Evolutionary conservation across 2,797 vertebrate genomes (phyloP).

Genomic region (Rhinella marina): DNA sequence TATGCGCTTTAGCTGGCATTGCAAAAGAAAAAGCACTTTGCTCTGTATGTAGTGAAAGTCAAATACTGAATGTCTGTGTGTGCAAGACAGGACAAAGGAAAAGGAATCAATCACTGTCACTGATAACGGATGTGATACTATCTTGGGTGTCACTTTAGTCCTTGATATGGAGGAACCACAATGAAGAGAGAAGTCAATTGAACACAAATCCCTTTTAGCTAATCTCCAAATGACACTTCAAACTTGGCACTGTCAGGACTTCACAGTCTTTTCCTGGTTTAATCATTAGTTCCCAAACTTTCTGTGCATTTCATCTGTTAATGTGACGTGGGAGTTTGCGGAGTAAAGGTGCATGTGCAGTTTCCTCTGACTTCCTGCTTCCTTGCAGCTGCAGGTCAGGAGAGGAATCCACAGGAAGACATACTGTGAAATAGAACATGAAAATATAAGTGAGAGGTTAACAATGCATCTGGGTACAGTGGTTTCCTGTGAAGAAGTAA

Average conservation of each 20-base stretch:
- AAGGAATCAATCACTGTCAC: slow-evolving; percentile 56
- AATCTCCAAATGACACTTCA: slow-evolving; percentile 66
- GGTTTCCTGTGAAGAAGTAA: no score
- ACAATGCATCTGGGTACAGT: not conserved
- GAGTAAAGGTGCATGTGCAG: slow-evolving; percentile 81
- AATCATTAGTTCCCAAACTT: slow-evolving; percentile 73
- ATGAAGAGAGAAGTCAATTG: slow-evolving; percentile 56
- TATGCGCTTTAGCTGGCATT: slow-evolving; percentile 34
- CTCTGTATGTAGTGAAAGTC: slow-evolving; percentile 45
- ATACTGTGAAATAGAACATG: not conserved
- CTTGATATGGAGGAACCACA: slow-evolving; percentile 50
- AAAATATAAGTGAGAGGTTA: not conserved
- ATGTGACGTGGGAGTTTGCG: slow-evolving; percentile 67
- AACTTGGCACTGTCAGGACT: slow-evolving; percentile 57
- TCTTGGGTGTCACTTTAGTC: slow-evolving; percentile 48
- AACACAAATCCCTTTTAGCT: slow-evolving; percentile 52
- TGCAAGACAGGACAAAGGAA: slow-evolving; percentile 23
- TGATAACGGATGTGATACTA: slow-evolving; percentile 55
- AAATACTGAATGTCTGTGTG: slow-evolving; percentile 36
- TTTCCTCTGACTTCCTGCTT: slow-evolving; percentile 78
- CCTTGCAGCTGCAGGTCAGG: slow-evolving; percentile 69
- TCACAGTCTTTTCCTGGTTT: slow-evolving; percentile 68
- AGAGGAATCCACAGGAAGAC: slow-evolving; percentile 73
- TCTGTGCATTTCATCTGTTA: slow-evolving; percentile 69
- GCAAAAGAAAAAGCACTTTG: slow-evolving; percentile 44